Evolutionary conservation across 2,888 invertebrate species (phyloP).

Genomic region (Brenthis daphne): DNA sequence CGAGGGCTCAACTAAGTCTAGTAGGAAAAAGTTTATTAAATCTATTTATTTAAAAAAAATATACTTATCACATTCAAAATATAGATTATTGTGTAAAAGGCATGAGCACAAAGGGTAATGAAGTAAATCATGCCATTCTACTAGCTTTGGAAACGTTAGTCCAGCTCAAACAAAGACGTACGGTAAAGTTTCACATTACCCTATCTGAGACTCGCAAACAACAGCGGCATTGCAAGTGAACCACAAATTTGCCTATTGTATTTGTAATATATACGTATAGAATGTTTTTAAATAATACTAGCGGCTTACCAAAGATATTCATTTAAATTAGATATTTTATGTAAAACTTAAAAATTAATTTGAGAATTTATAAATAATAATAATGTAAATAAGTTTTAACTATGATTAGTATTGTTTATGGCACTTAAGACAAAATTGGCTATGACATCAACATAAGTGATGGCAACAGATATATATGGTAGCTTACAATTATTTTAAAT

Average conservation of each 20-base stretch:
- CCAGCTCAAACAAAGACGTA: slow-evolving; percentile 33
- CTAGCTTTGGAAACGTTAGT: slow-evolving; percentile 26
- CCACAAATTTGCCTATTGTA: slow-evolving; percentile 41
- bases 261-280: slow-evolving; percentile 30
- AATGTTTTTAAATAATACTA: slow-evolving; percentile 9
- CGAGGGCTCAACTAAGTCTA: not conserved
- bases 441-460: no score
- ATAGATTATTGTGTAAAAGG: not conserved
- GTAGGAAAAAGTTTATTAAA: not conserved
- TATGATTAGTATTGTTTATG: no score
- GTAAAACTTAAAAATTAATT: no score
- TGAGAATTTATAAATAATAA: no score
- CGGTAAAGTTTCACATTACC: slow-evolving; percentile 35
- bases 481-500: no score
- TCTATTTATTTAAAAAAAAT: not conserved
- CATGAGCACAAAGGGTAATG: slow-evolving; percentile 21
- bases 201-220: slow-evolving; percentile 51
- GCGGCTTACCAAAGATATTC: not conserved
- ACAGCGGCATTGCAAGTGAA: slow-evolving; percentile 56
- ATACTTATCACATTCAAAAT: not conserved
- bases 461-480: no score
- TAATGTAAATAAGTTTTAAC: no score
- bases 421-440: no score
- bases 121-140: slow-evolving; percentile 31
- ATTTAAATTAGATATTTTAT: not conserved